These are phyloP conservation scores for Ceratina calcarata DNA, from an alignment of 1,140 invertebrate genomes.

Conservation along the genomic window DNA sequence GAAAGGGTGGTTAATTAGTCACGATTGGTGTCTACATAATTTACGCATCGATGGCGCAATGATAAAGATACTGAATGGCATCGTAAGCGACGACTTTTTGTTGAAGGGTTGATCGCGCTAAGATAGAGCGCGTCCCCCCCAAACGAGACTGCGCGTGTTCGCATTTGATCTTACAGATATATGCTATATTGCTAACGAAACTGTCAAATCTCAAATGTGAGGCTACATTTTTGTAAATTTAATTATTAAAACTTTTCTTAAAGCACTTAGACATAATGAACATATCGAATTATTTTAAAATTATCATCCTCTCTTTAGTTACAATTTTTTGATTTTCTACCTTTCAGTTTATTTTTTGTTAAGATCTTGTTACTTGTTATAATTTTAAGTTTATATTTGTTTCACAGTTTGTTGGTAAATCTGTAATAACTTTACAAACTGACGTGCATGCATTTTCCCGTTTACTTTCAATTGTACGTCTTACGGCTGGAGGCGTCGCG, in stretches of 20 bases:
- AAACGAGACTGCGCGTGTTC: neutral
- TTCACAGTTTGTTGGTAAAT: neutral
- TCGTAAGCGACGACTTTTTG: constrained; percentile 51
- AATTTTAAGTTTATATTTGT: too few relatives aligned
- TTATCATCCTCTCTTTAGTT: too few relatives aligned
- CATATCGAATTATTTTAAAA: too few relatives aligned
- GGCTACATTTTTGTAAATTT: too few relatives aligned
- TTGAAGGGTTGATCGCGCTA: constrained; percentile 16
- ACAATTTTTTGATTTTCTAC: too few relatives aligned
- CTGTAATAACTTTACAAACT: neutral
- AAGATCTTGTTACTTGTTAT: too few relatives aligned
- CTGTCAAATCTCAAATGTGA: neutral
- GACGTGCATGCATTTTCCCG: neutral
- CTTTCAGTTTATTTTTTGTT: too few relatives aligned
- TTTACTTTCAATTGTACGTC: constrained; percentile 11
- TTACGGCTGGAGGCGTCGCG: constrained; percentile 36
- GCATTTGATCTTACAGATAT: neutral
- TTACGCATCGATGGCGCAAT: constrained; percentile 46
- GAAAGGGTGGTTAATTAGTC: constrained; percentile 60
- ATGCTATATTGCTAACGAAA: neutral
- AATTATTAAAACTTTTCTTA: too few relatives aligned
- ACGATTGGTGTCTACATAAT: constrained; percentile 62
- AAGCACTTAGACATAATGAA: too few relatives aligned
- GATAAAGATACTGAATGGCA: constrained; percentile 50
- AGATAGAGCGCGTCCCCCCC: neutral